These are phyloP conservation scores for Morone saxatilis DNA, from an alignment of 2,113 vertebrate genomes.

Conservation along the genomic window DNA sequence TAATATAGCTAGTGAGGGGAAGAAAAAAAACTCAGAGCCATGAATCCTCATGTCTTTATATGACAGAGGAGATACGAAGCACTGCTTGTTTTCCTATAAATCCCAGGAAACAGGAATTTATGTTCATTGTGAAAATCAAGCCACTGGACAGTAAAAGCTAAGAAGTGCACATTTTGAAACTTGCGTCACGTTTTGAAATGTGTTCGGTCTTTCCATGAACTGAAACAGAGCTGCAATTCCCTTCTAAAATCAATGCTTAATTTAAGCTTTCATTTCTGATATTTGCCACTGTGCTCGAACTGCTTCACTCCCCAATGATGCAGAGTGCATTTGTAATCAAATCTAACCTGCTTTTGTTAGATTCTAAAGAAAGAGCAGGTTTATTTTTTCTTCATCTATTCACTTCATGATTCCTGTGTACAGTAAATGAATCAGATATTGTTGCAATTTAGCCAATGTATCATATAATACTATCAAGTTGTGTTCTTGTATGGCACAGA, in stretches of 20 bases:
- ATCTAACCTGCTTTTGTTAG: slow-evolving; percentile 25
- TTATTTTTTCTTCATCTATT: neutral
- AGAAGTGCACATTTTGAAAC: slow-evolving; percentile 37
- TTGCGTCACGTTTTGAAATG: slow-evolving; percentile 34
- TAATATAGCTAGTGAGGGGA: slow-evolving; percentile 30
- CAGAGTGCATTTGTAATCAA: slow-evolving; percentile 48
- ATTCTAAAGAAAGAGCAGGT: neutral
- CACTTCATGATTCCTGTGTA: neutral
- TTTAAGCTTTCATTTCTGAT: slow-evolving; percentile 43
- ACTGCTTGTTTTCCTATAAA: slow-evolving; percentile 34
- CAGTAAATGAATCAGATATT: slow-evolving; percentile 21
- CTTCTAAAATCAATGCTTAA: slow-evolving; percentile 50
- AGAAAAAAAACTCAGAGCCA: neutral
- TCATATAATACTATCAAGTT: neutral
- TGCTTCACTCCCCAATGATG: slow-evolving; percentile 11
- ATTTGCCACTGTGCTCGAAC: neutral
- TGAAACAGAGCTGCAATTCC: slow-evolving; percentile 13
- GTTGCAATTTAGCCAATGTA: slow-evolving; percentile 2
- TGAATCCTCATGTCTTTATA: slow-evolving; percentile 47
- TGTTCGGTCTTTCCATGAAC: slow-evolving; percentile 15
- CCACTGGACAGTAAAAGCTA: slow-evolving; percentile 32
- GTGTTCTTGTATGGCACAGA: neutral
- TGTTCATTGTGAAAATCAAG: slow-evolving; percentile 59
- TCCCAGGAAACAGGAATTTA: slow-evolving; percentile 27
- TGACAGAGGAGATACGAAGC: slow-evolving; percentile 12